These are phyloP conservation scores for Cryptocephalus primarius DNA, from an alignment of 2,888 invertebrate species.

Conservation along the genomic window DNA sequence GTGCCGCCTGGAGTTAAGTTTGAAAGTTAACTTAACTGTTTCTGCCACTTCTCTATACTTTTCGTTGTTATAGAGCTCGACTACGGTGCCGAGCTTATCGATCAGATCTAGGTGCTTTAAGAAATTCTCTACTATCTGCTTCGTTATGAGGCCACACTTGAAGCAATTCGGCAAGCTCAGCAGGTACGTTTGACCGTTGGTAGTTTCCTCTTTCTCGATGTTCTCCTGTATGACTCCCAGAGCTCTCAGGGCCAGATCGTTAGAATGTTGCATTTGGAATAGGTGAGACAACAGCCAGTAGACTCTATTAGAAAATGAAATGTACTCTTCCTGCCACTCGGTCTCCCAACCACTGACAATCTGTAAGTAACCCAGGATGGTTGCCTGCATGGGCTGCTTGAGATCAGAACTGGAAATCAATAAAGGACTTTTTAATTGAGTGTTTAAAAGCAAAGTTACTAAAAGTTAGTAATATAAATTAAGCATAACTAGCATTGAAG, in stretches of 20 bases:
- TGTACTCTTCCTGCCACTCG: conserved; percentile 37
- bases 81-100: conserved; percentile 50
- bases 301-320: conserved; percentile 39
- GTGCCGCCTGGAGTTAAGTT: conserved; percentile 25
- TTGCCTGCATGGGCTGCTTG: conserved; percentile 29
- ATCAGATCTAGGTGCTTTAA: conserved; percentile 44
- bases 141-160: conserved; percentile 40
- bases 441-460: too few relatives aligned
- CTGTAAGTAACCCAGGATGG: conserved; percentile 39
- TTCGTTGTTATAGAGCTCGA: conserved; percentile 52
- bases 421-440: conserved; percentile 32
- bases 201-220: conserved; percentile 11
- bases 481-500: too few relatives aligned
- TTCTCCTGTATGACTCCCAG: conserved; percentile 31
- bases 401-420: conserved; percentile 25
- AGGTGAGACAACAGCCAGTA: conserved; percentile 46
- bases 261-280: conserved; percentile 41
- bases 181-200: conserved; percentile 24
- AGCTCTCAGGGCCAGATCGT: conserved; percentile 41
- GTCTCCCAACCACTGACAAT: conserved; percentile 37
- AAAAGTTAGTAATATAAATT: too few relatives aligned
- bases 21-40: conserved; percentile 58
- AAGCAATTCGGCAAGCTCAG: conserved; percentile 43
- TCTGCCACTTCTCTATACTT: conserved; percentile 54
- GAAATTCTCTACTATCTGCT: conserved; percentile 38